Base-by-base conservation (phyloP, 53 echinoderm and acorn worm genomes). In the Pentamera pediparva region DNA sequence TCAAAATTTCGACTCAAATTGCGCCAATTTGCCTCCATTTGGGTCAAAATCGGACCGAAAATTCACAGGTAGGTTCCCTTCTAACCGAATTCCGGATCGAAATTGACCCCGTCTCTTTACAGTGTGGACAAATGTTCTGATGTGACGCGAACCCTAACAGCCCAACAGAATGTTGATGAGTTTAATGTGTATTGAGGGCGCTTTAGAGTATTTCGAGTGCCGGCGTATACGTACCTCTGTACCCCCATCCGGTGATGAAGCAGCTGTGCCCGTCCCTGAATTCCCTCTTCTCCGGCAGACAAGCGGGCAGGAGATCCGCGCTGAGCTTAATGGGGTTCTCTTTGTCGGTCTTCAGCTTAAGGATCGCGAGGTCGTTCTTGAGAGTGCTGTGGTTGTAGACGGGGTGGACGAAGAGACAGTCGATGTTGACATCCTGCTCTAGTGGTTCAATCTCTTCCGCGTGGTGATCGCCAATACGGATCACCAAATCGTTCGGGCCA, bases 211-310 rank as follows among this genome's bases (percentile, higher is more conserved):
- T n/a, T n/a, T n/a, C n/a, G n/a, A n/a, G n/a, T n/a, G n/a, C n/a
- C n/a, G n/a, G n/a, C n/a, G n/a, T n/a, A n/a, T n/a, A n/a, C n/a
- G n/a, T 83, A 98, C 98, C 76, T 74, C 81, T 89, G 47, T 85
- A 83, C 2, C 98, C 98, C 98, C 98, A 98, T 39, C 98, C 98
- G 0, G 98, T 88, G 74, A 91, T 73, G 71, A 80, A 86, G 56
- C 98, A 98, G n/a, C 48, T 36, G 27, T 82, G 36, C 0, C 86
- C 89, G 9, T 54, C 56, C 22, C 39, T 57, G 50, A 91, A 98
- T 82, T 98, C 89, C 6, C 54, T 73, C 27, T 78, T 73, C 39
- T 79, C 75, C 7, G 94, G 94, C 54, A 98, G 57, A 59, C 98
- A 98, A 30, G 84, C 84, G 0, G 98, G 88, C 24, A 67, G 55